Base-by-base conservation (phyloP, 2,888 invertebrate genomes). In the Amphipyra berbera region DNA sequence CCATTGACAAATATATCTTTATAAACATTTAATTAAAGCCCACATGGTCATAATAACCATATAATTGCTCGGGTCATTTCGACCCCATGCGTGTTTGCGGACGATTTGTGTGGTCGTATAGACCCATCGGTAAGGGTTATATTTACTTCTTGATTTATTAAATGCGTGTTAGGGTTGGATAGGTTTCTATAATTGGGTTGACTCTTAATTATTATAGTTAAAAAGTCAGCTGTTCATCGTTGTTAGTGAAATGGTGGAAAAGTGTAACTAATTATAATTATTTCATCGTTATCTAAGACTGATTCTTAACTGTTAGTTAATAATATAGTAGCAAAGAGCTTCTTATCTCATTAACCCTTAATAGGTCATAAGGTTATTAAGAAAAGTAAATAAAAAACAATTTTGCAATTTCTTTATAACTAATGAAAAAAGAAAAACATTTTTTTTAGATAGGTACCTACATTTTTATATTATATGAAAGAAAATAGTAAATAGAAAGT, bases 11-110 rank as follows among this genome's bases (percentile, higher is more conserved):
- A 59, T 41, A 59, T 67, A 59, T 71, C 30, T 63, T 60, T 70
- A 66, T 63, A 67, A 78, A 55, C 64, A 62, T 67, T 69, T 65
- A 64, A 69, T 73, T 53, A 53, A 44, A 57, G 59, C 78, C 78
- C 78, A 66, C 72, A 79, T 79, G 61, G 37, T 63, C 44, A 65
- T 62, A 60, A 76, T 52, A 59, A 66, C 69, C 64, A 27, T 68
- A 61, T 79, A 63, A 78, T 70, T 72, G 71, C 46, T 30, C 30
- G 37, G 68, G 61, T 67, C 54, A 62, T 61, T 62, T 62, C 30
- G 21, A 58, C 61, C 65, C 76, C 27, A 30, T 67, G 63, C 68
- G 74, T 78, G 77, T 58, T 62, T 58, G 54, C 33, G 41, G 59
- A 52, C 75, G 60, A 72, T 68, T 68, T 53, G 47, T 73, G 58